These are phyloP conservation scores for Miltochrista miniata DNA, from an alignment of 2,888 invertebrate genomes.

Conservation along the genomic window DNA sequence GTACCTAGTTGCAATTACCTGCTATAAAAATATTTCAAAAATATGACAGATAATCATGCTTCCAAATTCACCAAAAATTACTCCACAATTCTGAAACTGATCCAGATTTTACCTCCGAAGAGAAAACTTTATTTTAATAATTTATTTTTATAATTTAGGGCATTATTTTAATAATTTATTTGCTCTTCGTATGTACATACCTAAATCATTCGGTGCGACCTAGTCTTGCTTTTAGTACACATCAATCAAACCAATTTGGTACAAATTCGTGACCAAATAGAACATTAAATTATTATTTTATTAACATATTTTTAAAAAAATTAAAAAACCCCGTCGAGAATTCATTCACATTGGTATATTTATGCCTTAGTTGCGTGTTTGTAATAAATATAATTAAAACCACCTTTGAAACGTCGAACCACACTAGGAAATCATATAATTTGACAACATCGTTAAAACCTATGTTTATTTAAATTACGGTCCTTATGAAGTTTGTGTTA, in stretches of 20 bases:
- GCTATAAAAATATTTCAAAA: no score
- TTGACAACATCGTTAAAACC: conserved; percentile 16
- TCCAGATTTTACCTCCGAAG: no score
- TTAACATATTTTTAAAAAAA: conserved; percentile 8
- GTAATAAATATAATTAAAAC: conserved; percentile 32
- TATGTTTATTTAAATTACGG: conserved; percentile 22
- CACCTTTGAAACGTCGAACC: conserved; percentile 13
- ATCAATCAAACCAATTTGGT: conserved; percentile 1
- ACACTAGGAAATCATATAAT: conserved; percentile 29
- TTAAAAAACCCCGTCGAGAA: conserved; percentile 15
- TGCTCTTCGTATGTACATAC: no score
- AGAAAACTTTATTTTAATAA: no score
- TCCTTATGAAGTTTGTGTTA: conserved; percentile 9
- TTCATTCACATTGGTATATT: conserved; percentile 25
- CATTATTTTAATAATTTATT: no score
- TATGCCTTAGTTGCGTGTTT: conserved; percentile 27
- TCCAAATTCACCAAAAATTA: no score
- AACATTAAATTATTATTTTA: conserved; percentile 3
- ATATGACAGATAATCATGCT: no score
- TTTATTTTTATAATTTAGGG: no score
- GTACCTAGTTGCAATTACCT: no score
- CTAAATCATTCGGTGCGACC: no score
- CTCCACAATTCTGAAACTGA: no score
- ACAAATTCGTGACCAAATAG: conserved; percentile 2
- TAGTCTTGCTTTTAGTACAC: background rate